Conservation (phyloP, 1,140 invertebrate species). For the Anadara kagoshimensis region DNA sequence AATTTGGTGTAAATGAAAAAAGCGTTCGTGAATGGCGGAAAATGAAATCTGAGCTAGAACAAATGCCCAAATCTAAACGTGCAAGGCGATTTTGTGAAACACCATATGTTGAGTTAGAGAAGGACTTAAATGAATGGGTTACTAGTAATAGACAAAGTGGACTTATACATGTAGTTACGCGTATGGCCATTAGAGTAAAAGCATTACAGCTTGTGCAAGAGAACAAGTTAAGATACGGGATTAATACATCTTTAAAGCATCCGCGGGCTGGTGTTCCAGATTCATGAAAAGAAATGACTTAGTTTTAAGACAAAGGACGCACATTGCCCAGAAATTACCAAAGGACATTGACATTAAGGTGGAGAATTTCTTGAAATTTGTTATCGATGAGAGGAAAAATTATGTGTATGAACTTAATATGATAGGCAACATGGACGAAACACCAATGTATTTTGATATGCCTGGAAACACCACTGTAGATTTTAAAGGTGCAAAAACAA, state of each 20-base stretch:
- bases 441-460: too few species aligned
- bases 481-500: conserved; percentile 31
- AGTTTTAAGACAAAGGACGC: conserved; percentile 26
- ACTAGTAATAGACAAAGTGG: background rate
- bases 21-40: background rate
- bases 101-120: background rate
- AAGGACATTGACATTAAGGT: too few species aligned
- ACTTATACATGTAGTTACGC: conserved; percentile 1
- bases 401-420: too few species aligned
- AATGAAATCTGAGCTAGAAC: background rate
- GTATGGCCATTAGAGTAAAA: background rate
- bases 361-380: too few species aligned
- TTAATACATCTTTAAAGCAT: conserved; percentile 29
- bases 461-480: too few species aligned
- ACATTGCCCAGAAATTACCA: too few species aligned
- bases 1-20: conserved; percentile 6
- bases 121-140: too few species aligned
- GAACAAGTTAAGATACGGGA: too few species aligned
- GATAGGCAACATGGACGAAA: too few species aligned
- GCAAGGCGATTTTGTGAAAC: background rate
- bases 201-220: background rate
- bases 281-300: conserved; percentile 40
- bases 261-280: conserved; percentile 35
- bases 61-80: background rate
- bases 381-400: too few species aligned